Base-by-base conservation (phyloP, 2,888 invertebrate species). In the Tridacna gigas region DNA sequence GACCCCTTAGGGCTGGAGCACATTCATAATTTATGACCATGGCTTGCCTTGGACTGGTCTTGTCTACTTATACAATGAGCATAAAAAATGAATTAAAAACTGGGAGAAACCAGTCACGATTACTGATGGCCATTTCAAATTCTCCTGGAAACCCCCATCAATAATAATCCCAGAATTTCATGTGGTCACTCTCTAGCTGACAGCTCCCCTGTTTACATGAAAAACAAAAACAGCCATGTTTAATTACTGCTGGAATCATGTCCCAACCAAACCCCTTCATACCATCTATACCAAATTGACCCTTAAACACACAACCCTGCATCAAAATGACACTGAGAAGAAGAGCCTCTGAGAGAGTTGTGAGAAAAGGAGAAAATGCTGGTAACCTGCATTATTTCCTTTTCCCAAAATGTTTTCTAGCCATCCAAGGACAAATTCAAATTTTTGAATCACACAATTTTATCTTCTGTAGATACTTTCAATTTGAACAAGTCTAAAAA, bases 21-120 rank as follows among this genome's bases (percentile, higher is more conserved):
- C 37, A 37, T 37, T 37, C 37, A 37, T 37, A 37, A 37, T 37
- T 37, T 37, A 37, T 37, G 37, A 37, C 37, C 37, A 37, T 37
- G 37, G 20, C 56, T 20, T 15, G 56, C 56, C 56, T 20, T 56
- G 56, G 56, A 20, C 56, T 56, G 56, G 56, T 56, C 9, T 56
- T 69, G 26, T 67, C 77, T 77, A 66, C 77, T 77, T 77, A 51
- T 25, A 47, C 69, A n/a, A 77, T 77, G 77, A 77, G 66, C 79
- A 79, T 79, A 79, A 79, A 79, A 79, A 79, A 74, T 79, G 79
- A 79, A 79, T 79, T 79, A 69, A 73, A 69, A 56, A 28, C 37
- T 37, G 37, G 56, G n/a, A 25, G 18, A 61, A 74, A 74, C 73
- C 73, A 73, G 73, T 79, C 79, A 25, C 63, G 56, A 79, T 79